Evolutionary conservation across 2,113 vertebrate genomes (phyloP).

Genomic region (Crotalus tigris): DNA sequence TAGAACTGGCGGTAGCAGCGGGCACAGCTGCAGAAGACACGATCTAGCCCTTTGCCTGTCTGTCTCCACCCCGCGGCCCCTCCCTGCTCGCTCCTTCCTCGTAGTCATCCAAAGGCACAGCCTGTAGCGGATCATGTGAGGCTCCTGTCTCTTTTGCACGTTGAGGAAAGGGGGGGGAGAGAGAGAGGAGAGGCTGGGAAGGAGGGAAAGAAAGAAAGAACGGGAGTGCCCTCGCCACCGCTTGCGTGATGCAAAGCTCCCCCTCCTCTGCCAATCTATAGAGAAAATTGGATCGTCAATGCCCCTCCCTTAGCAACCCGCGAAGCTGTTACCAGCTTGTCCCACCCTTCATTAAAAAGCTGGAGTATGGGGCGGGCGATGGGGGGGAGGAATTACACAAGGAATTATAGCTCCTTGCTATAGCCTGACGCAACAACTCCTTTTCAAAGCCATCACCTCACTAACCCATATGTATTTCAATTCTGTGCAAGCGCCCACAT

Average conservation of each 20-base stretch:
- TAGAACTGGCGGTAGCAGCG: neutral
- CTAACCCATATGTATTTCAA: neutral
- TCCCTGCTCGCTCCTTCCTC: conserved; percentile 14
- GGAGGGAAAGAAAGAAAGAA: neutral
- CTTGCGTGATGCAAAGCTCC: conserved; percentile 13
- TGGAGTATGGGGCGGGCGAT: neutral
- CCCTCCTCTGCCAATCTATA: neutral
- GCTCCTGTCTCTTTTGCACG: conserved; percentile 11
- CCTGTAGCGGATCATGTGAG: conserved; percentile 23
- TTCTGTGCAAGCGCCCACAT: neutral
- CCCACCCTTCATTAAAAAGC: neutral
- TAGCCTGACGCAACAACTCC: neutral
- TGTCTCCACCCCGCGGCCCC: conserved; percentile 12
- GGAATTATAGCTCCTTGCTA: neutral
- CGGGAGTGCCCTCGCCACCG: neutral
- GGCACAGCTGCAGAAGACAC: conserved; percentile 5
- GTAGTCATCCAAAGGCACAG: conserved; percentile 23
- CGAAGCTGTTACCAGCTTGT: neutral
- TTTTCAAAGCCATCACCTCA: neutral
- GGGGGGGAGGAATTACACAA: neutral
- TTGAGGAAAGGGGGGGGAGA: neutral
- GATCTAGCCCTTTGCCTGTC: neutral
- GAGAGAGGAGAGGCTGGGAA: neutral
- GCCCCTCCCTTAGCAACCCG: neutral
- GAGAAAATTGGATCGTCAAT: neutral